Percentiles rank a stretch among this genome's conserved stretches.
phyloP scores from a whole-genome alignment of 1,140 invertebrate species.

The Drosophila pseudoananassae region DNA sequence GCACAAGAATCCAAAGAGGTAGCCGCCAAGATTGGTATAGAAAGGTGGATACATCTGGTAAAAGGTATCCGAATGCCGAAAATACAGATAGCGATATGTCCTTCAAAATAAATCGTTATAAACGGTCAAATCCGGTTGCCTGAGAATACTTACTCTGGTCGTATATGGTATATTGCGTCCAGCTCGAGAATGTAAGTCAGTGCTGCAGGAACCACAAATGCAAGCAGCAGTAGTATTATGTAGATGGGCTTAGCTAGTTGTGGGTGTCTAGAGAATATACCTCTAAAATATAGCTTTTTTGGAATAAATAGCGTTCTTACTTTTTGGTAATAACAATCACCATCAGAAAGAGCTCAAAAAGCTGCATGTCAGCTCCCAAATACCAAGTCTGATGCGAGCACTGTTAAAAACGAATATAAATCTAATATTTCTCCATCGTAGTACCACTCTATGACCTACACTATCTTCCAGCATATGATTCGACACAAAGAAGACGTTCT shows the following conservation, averaged over 20 bases:
- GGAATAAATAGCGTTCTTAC: constrained; percentile 8
- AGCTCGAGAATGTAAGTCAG: constrained; percentile 84
- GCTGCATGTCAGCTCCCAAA: constrained; percentile 89
- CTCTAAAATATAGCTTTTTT: background rate
- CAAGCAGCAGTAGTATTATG: constrained; percentile 54
- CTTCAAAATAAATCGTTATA: background rate
- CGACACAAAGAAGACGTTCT: constrained; percentile 88
- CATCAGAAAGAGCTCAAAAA: constrained; percentile 87
- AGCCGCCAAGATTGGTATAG: constrained; percentile 78
- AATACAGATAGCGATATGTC: constrained; percentile 72
- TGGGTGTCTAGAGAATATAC: constrained; percentile 65
- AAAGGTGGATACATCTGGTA: constrained; percentile 61
- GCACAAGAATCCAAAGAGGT: constrained; percentile 64
- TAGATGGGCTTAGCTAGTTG: constrained; percentile 64
- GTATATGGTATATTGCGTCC: constrained; percentile 84
- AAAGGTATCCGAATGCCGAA: constrained; percentile 67
- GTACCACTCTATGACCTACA: constrained; percentile 36
- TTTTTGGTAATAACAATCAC: constrained; percentile 83
- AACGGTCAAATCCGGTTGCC: too few species aligned
- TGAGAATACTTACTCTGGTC: constrained; percentile 83
- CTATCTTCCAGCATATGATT: constrained; percentile 85
- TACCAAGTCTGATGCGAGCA: constrained; percentile 91
- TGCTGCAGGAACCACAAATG: constrained; percentile 83
- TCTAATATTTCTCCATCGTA: background rate
- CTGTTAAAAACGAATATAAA: constrained; percentile 79